A percentile compares a stretch with the other conserved stretches of the same genome.
Conservation (phyloP, 37 sponge, comb jelly and placozoan species). For the Agelas oroides region DNA sequence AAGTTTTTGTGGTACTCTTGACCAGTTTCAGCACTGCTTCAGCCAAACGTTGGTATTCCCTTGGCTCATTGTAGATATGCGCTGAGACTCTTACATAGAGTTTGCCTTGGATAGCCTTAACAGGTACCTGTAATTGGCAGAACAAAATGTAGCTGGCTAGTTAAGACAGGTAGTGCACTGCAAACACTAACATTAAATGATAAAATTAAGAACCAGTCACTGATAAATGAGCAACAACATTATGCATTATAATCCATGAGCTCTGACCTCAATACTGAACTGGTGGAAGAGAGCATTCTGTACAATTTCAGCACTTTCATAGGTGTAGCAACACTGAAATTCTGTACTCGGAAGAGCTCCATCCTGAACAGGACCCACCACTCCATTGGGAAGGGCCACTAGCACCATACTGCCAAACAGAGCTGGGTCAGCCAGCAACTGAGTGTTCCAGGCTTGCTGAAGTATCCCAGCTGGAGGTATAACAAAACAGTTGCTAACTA, state of each 20-base stretch:
- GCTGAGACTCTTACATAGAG: slow-evolving; percentile 81
- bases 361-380: slow-evolving; percentile 8
- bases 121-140: slow-evolving; percentile 66
- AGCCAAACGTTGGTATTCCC: slow-evolving; percentile 47
- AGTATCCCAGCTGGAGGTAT: slow-evolving; percentile 36
- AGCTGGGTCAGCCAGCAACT: slow-evolving; percentile 47
- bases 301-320: slow-evolving; percentile 51
- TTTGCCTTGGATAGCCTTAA: slow-evolving; percentile 56
- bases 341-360: not conserved
- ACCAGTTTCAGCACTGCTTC: slow-evolving; percentile 42
- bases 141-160: too few species aligned
- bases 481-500: too few species aligned
- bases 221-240: not conserved
- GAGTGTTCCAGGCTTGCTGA: slow-evolving; percentile 59
- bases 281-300: slow-evolving; percentile 70
- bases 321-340: not conserved
- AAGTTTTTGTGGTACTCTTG: not conserved
- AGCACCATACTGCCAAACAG: slow-evolving; percentile 75
- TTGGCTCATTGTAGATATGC: slow-evolving; percentile 71
- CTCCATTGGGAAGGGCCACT: slow-evolving; percentile 66
- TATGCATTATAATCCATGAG: not conserved
- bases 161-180: too few species aligned
- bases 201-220: not conserved
- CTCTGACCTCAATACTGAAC: slow-evolving; percentile 76
- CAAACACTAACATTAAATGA: too few species aligned